Conservation (phyloP, 2,113 vertebrate genomes). For the Falco punctatus region DNA sequence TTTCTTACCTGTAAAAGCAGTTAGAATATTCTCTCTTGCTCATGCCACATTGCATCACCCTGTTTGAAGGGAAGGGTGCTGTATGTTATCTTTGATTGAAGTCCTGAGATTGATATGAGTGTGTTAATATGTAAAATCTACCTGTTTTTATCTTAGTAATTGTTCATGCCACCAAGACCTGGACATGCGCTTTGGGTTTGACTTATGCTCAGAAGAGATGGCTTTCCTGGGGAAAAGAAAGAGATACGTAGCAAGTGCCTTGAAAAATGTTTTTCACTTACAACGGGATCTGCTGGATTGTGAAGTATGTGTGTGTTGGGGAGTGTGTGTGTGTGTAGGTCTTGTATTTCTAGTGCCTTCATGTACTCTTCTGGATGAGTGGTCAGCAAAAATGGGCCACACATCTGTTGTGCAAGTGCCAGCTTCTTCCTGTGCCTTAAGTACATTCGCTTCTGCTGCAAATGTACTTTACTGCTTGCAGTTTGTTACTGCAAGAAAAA, state of each 20-base stretch:
- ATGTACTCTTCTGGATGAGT: background rate
- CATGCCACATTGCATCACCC: background rate
- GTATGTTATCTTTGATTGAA: background rate
- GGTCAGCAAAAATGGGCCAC: background rate
- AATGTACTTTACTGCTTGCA: background rate
- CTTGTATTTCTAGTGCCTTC: background rate
- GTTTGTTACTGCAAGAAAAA: background rate
- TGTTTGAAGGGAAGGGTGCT: background rate
- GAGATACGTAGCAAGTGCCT: conserved; percentile 69
- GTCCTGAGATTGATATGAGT: background rate
- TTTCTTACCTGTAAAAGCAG: background rate
- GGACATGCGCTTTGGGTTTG: conserved; percentile 82
- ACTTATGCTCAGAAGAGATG: conserved; percentile 79
- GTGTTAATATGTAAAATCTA: background rate
- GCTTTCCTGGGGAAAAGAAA: conserved; percentile 81
- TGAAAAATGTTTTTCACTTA: conserved; percentile 81
- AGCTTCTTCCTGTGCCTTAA: background rate
- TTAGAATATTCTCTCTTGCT: background rate
- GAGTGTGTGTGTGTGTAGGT: background rate
- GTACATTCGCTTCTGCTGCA: background rate
- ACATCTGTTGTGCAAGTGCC: background rate
- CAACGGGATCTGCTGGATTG: conserved; percentile 65
- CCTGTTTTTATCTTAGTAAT: conserved; percentile 29
- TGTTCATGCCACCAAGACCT: conserved; percentile 65
- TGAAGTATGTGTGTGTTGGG: conserved; percentile 65